phyloP scores from a whole-genome alignment of 2,888 invertebrate genomes.

The Tigriopus californicus region DNA sequence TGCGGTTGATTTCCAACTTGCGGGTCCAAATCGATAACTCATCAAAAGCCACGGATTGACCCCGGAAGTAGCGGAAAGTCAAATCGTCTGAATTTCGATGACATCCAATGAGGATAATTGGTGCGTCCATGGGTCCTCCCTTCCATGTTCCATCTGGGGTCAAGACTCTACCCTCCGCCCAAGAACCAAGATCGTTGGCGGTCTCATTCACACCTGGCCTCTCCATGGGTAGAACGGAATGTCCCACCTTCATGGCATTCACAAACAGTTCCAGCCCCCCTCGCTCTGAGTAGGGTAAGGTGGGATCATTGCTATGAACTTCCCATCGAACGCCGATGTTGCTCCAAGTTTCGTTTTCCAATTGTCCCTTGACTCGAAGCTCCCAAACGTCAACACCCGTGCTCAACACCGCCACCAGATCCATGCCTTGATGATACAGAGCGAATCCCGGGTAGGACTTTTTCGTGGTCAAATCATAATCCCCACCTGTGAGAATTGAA shows the following conservation, averaged over 20 bases:
- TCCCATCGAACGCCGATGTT: constrained; percentile 19
- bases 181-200: neutral
- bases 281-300: neutral
- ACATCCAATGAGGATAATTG: constrained; percentile 17
- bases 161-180: neutral
- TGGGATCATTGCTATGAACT: neutral
- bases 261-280: constrained; percentile 18
- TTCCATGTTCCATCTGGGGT: neutral
- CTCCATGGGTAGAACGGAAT: neutral
- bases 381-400: constrained; percentile 21
- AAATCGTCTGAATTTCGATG: constrained; percentile 17
- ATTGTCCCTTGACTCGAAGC: constrained; percentile 17
- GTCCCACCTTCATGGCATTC: constrained; percentile 17
- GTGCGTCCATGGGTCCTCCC: constrained; percentile 16
- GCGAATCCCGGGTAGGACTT: constrained; percentile 21
- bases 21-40: constrained; percentile 21
- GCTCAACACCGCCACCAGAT: constrained; percentile 20
- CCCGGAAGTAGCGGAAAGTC: constrained; percentile 17
- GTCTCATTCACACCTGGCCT: neutral
- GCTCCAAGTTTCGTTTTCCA: constrained; percentile 21
- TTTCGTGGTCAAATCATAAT: neutral
- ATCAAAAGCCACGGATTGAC: constrained; percentile 19
- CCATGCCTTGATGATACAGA: constrained; percentile 19
- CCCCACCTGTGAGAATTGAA: too few species aligned
- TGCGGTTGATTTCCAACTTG: constrained; percentile 16